phyloP scores from a whole-genome alignment of 2,888 invertebrate species.

The Brachyptera risi region DNA sequence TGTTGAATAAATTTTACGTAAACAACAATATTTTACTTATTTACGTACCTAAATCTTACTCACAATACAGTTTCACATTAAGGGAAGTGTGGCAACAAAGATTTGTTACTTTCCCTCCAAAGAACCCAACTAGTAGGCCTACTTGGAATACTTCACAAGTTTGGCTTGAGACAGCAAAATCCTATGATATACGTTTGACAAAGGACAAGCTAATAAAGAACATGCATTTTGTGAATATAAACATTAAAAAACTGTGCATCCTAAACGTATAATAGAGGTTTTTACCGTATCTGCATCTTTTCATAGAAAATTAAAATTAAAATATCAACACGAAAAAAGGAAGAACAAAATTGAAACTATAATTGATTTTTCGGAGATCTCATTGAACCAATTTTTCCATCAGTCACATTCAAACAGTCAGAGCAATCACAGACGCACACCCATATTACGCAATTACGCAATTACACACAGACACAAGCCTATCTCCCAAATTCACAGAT shows the following conservation, averaged over 20 bases:
- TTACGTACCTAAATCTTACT: no score
- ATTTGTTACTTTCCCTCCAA: no score
- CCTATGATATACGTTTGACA: background rate
- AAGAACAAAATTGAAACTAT: slow-evolving; percentile 3
- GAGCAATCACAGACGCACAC: slow-evolving; percentile 10
- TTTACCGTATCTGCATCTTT: background rate
- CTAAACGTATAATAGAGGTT: background rate
- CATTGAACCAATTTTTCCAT: background rate
- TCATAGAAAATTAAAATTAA: background rate
- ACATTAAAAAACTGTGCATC: background rate
- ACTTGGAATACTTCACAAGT: no score
- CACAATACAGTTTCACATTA: no score
- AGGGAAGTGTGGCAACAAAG: no score
- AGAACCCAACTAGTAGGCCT: no score
- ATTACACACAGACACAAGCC: background rate
- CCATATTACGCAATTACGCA: background rate
- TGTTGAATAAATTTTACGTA: no score
- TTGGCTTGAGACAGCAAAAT: background rate
- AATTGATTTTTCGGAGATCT: background rate
- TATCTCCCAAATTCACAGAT: background rate
- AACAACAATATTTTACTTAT: no score
- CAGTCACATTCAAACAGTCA: slow-evolving; percentile 17
- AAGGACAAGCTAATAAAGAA: background rate
- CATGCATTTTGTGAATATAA: background rate
- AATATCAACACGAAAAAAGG: slow-evolving; percentile 9